A percentile compares a stretch with the other conserved stretches of the same genome.
Conservation (phyloP, 2,888 invertebrate species). For the Hydraecia micacea region DNA sequence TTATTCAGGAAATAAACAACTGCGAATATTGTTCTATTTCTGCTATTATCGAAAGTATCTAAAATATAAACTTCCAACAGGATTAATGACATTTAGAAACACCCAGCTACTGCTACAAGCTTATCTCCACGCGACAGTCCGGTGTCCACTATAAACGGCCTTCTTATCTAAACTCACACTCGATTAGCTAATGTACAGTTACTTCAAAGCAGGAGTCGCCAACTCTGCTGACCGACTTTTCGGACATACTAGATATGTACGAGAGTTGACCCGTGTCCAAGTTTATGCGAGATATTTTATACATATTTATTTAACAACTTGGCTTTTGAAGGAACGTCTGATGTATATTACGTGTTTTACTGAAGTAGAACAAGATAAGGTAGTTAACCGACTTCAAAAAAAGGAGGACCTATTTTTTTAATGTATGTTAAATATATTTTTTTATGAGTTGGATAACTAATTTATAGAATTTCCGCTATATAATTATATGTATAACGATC, state of each 20-base stretch:
- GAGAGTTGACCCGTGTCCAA: neutral
- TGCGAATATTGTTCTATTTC: neutral
- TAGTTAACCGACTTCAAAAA: too few relatives aligned
- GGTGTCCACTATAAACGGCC: constrained; percentile 18
- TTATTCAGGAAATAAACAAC: neutral
- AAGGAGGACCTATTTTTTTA: neutral
- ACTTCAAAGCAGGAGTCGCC: constrained; percentile 17
- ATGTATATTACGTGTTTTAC: neutral
- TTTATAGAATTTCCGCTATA: neutral
- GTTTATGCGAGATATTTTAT: constrained; percentile 14
- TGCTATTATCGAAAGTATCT: neutral
- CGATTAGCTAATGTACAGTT: constrained; percentile 35
- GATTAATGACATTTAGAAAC: neutral
- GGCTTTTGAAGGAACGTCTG: neutral
- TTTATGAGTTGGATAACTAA: neutral
- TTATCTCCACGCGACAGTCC: constrained; percentile 9
- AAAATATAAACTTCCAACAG: neutral
- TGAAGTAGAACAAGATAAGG: neutral
- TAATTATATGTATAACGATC: neutral
- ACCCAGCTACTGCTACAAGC: neutral
- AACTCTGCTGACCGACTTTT: constrained; percentile 11
- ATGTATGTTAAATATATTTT: too few relatives aligned
- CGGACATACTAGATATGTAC: neutral
- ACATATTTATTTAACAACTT: constrained; percentile 11
- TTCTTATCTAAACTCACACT: constrained; percentile 22